Base-by-base conservation (phyloP, 2,113 vertebrate genomes). In the Coturnix japonica region DNA sequence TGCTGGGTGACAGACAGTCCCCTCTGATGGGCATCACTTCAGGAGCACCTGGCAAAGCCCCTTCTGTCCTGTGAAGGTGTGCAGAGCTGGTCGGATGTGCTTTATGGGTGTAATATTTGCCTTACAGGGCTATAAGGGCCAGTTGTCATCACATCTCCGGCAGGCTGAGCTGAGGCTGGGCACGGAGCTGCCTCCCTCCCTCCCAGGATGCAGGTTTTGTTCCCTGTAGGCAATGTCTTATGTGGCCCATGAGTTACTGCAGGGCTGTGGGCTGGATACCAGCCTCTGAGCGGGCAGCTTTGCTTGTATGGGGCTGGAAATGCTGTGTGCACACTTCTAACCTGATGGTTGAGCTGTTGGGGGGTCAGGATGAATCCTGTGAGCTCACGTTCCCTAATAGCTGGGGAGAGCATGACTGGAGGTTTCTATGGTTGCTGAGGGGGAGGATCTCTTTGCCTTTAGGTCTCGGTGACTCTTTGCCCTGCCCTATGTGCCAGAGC, bases 361-460 rank as follows among this genome's bases (percentile, higher is more conserved):
- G 35, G 60, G 77, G 33, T 54, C 46, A 30, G 74, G 39, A 81
- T 70, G 64, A 72, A 85, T 85, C 89, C 61, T 64, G 39, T 51
- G 69, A 69, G 57, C 57, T 81, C 19, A 56, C 35, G 67, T 70
- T 82, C 71, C 73, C 35, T 85, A 53, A 85, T 67, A 80, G 54
- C 11, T 89, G 85, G 74, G 65, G 65, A 64, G 64, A 92, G 28
- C 70, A 39, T 72, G 79, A 26, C 91, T 90, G 75, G 72, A 85
- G 75, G 91, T 93, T 91, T 92, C 92, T 93, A 60, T 87, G 87
- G 89, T 91, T 94, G 92, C 91, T 94, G 89, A 44, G 72, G 93
- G 60, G 76, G 89, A 77, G 53, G 67, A 57, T 93, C 5, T 6
- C 69, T 78, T 11, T 87, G 78, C 79, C 84, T 87, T 37, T 83